A percentile compares a stretch with the other conserved stretches of the same genome.
Evolutionary conservation across 2,888 invertebrate genomes (phyloP).

Genomic region (Strigamia crassipes): DNA sequence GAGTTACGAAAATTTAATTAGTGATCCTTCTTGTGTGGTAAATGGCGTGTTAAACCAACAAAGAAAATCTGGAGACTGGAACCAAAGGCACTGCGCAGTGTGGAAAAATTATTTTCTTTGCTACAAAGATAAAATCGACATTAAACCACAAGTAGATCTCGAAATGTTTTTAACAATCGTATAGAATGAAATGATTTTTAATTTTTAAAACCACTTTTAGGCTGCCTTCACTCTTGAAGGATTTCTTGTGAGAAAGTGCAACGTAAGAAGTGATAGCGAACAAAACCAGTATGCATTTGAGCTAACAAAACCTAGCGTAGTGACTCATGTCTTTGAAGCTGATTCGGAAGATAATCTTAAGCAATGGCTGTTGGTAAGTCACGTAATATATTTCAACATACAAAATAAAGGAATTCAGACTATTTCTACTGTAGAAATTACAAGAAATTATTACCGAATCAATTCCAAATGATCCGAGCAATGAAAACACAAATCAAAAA

Average conservation of each 20-base stretch:
- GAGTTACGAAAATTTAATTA: not conserved
- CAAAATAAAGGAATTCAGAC: not conserved
- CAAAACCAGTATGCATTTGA: not conserved
- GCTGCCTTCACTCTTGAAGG: constrained; percentile 33
- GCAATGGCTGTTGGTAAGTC: constrained; percentile 12
- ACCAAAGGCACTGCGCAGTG: not conserved
- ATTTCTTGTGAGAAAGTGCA: not conserved
- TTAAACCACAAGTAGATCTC: constrained; percentile 18
- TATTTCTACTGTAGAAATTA: not conserved
- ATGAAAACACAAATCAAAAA: not conserved
- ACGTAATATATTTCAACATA: not conserved
- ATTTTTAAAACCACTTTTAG: constrained; percentile 7
- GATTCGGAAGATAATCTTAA: not conserved
- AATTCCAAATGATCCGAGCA: not conserved
- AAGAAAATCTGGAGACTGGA: not conserved
- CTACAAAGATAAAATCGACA: constrained; percentile 15
- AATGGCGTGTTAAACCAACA: not conserved
- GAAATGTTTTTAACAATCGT: not conserved
- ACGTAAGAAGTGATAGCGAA: not conserved
- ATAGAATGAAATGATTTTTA: not conserved
- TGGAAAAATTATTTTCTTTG: constrained; percentile 15
- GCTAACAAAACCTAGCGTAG: constrained; percentile 26
- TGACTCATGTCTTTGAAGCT: constrained; percentile 41
- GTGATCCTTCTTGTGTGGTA: not conserved
- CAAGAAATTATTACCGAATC: not conserved